Conservation (phyloP, 2,888 invertebrate species). For the Abscondita cerata region DNA sequence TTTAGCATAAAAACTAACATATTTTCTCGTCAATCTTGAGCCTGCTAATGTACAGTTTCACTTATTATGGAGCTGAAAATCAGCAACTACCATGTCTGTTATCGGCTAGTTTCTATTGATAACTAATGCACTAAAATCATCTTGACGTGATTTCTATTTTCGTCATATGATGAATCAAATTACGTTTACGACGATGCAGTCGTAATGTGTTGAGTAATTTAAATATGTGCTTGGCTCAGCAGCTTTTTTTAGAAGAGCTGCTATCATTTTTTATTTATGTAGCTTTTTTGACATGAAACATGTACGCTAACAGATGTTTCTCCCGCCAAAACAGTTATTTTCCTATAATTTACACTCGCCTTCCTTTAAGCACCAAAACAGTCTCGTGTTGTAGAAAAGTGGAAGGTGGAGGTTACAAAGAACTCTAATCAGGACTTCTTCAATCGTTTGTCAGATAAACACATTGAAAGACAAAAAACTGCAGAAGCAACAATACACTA, state of each 20-base stretch:
- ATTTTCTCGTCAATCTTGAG: slow-evolving; percentile 9
- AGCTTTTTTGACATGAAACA: not conserved
- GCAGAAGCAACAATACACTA: too few relatives aligned
- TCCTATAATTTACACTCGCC: too few relatives aligned
- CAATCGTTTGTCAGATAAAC: too few relatives aligned
- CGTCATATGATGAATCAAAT: not conserved
- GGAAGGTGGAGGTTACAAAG: too few relatives aligned
- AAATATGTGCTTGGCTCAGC: not conserved
- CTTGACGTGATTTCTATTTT: slow-evolving; percentile 7
- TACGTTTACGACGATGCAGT: slow-evolving; percentile 1
- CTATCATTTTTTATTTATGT: slow-evolving; percentile 5
- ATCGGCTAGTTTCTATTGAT: not conserved
- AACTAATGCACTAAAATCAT: not conserved
- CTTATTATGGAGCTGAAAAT: too few relatives aligned
- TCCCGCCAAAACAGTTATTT: too few relatives aligned
- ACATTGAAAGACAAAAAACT: too few relatives aligned
- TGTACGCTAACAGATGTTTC: slow-evolving; percentile 11
- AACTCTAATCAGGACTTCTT: too few relatives aligned
- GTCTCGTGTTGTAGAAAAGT: too few relatives aligned
- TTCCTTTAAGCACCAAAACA: too few relatives aligned
- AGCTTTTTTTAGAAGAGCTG: not conserved
- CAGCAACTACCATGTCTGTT: not conserved
- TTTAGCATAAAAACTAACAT: slow-evolving; percentile 9
- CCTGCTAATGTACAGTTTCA: slow-evolving; percentile 7
- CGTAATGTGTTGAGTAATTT: not conserved